Evolutionary conservation across 2,113 vertebrate species (phyloP).

Genomic region (Ovis canadensis): DNA sequence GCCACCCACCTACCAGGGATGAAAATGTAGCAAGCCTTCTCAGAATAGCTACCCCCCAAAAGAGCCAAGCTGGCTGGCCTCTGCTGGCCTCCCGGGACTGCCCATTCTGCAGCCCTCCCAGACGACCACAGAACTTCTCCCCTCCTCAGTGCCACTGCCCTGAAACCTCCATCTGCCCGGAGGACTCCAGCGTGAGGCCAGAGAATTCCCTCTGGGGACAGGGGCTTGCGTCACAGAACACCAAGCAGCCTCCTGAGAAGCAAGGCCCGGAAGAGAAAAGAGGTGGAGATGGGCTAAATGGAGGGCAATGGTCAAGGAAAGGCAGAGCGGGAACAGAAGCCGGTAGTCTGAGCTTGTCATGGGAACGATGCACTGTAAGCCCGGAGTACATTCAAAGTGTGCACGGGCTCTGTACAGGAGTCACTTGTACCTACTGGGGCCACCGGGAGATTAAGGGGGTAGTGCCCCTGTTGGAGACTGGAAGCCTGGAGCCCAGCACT

Average conservation of each 20-base stretch:
- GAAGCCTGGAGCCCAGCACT: neutral
- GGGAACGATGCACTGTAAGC: neutral
- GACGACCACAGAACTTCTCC: neutral
- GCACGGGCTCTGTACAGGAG: neutral
- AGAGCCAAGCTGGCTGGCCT: neutral
- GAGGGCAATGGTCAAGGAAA: neutral
- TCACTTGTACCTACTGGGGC: neutral
- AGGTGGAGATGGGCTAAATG: neutral
- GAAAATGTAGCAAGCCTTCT: neutral
- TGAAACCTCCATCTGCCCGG: neutral
- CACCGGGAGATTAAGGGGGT: neutral
- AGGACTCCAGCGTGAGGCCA: neutral
- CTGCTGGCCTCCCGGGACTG: neutral
- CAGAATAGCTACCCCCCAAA: neutral
- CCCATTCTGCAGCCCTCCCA: neutral
- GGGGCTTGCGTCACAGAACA: neutral
- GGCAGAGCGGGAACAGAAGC: neutral
- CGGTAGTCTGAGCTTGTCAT: neutral
- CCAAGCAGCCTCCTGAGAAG: neutral
- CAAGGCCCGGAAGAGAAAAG: neutral
- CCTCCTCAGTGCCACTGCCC: neutral
- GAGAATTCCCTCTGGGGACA: neutral
- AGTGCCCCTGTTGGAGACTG: neutral
- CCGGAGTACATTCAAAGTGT: rapidly evolving
- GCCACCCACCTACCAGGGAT: neutral